Percentiles rank a stretch among this genome's conserved stretches.
These are phyloP conservation scores for Dichetophora obliterata DNA, from an alignment of 2,888 invertebrate genomes.

Conservation along the genomic window DNA sequence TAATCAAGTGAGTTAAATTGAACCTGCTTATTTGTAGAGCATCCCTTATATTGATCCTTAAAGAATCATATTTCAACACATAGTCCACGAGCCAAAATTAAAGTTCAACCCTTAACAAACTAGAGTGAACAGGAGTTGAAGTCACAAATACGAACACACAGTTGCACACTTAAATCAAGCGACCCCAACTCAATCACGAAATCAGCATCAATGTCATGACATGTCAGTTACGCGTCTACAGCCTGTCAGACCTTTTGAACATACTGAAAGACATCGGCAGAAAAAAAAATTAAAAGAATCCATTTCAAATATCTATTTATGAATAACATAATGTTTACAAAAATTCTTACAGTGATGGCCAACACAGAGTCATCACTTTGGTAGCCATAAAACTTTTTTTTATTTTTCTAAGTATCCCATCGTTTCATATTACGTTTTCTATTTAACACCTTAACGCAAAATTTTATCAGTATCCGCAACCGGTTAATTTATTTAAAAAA, in stretches of 20 bases:
- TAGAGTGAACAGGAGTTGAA: not conserved
- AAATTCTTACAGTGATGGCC: no score
- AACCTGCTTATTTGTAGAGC: not conserved
- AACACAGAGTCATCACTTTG: no score
- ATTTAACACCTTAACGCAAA: not conserved
- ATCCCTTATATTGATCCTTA: slow-evolving; percentile 1
- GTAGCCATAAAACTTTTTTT: no score
- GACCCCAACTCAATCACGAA: slow-evolving; percentile 22
- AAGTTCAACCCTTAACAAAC: slow-evolving; percentile 9
- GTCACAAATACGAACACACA: not conserved
- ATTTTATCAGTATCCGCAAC: no score
- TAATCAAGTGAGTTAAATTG: not conserved
- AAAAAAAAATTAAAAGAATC: not conserved
- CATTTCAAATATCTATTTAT: no score
- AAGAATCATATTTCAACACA: not conserved
- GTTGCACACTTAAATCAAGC: not conserved
- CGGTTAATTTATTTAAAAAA: no score
- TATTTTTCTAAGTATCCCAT: not conserved
- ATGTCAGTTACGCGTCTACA: slow-evolving; percentile 2
- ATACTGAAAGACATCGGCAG: not conserved
- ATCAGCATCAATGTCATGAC: slow-evolving; percentile 30
- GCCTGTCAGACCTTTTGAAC: not conserved
- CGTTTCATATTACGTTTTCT: not conserved
- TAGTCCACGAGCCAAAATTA: slow-evolving; percentile 21
- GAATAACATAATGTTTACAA: no score